These are phyloP conservation scores for Amniataba percoides DNA, from an alignment of 2,797 vertebrate genomes.

Conservation along the genomic window DNA sequence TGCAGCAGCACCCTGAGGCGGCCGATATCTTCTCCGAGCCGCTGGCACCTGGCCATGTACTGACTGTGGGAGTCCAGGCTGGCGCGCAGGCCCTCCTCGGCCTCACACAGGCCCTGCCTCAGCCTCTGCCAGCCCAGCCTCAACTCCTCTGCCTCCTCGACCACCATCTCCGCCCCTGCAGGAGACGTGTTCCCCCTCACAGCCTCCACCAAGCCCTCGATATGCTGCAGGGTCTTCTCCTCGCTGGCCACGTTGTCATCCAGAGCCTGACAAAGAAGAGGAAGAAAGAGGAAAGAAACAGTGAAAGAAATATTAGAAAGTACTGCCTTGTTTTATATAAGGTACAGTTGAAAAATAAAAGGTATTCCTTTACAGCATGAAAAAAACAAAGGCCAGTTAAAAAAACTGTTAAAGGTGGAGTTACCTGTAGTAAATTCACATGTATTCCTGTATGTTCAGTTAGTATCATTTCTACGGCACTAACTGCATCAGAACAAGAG, in stretches of 20 bases:
- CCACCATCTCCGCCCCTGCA: conserved; percentile 86
- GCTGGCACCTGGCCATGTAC: conserved; percentile 78
- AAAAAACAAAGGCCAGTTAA: neutral
- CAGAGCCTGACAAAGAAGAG: conserved; percentile 71
- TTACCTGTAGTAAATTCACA: neutral
- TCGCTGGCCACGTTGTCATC: conserved; percentile 83
- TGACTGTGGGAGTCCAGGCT: conserved; percentile 84
- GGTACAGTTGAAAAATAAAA: neutral
- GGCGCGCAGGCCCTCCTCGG: conserved; percentile 80
- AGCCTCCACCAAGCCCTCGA: conserved; percentile 83
- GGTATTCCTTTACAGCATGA: neutral
- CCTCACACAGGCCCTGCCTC: conserved; percentile 79
- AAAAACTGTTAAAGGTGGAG: neutral
- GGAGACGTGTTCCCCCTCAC: conserved; percentile 91
- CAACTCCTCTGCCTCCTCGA: conserved; percentile 88
- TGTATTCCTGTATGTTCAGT: neutral
- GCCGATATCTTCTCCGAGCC: conserved; percentile 84
- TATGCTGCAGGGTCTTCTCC: conserved; percentile 84
- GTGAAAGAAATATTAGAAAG: neutral
- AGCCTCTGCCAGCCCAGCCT: conserved; percentile 87
- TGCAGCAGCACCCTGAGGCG: conserved; percentile 83
- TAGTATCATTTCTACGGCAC: neutral
- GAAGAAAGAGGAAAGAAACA: too few relatives aligned
- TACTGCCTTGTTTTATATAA: neutral
- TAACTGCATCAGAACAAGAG: neutral